phyloP scores from a whole-genome alignment of 1,140 invertebrate species.

The Antheraea mylitta region DNA sequence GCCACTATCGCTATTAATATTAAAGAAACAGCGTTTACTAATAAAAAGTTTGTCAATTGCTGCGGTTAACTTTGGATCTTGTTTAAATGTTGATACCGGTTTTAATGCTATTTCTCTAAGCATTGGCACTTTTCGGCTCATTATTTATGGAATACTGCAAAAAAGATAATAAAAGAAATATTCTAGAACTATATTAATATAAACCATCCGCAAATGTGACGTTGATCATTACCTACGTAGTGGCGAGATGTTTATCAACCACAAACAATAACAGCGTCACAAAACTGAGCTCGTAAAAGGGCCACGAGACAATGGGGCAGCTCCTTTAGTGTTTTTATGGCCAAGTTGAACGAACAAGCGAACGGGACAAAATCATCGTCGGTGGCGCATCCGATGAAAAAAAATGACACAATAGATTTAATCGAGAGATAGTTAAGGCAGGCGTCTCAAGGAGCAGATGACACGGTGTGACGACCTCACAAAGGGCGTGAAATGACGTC shows the following conservation, averaged over 20 bases:
- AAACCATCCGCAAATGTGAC: conserved; percentile 63
- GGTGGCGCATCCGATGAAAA: conserved; percentile 76
- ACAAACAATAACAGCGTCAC: conserved; percentile 76
- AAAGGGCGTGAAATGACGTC: conserved; percentile 78
- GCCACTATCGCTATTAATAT: conserved; percentile 14
- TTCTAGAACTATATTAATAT: conserved; percentile 55
- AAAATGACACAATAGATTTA: conserved; percentile 76
- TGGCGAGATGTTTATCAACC: conserved; percentile 77
- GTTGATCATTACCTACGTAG: conserved; percentile 74
- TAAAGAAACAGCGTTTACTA: conserved; percentile 8
- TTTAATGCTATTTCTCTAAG: conserved; percentile 42
- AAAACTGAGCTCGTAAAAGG: conserved; percentile 75
- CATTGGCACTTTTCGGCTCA: conserved; percentile 52
- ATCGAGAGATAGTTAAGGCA: conserved; percentile 72
- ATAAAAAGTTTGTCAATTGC: conserved; percentile 55
- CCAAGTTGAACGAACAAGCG: conserved; percentile 66
- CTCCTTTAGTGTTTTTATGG: conserved; percentile 70
- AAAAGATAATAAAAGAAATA: conserved; percentile 20
- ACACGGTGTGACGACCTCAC: conserved; percentile 74
- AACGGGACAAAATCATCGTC: conserved; percentile 73
- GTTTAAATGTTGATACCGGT: conserved; percentile 40
- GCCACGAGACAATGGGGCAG: conserved; percentile 70
- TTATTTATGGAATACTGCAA: conserved; percentile 32
- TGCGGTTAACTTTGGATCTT: conserved; percentile 49
- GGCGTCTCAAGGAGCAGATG: conserved; percentile 76